A percentile compares a stretch with the other conserved stretches of the same genome.
Conservation (phyloP, 2,888 invertebrate genomes). For the Epistrophe eligans region DNA sequence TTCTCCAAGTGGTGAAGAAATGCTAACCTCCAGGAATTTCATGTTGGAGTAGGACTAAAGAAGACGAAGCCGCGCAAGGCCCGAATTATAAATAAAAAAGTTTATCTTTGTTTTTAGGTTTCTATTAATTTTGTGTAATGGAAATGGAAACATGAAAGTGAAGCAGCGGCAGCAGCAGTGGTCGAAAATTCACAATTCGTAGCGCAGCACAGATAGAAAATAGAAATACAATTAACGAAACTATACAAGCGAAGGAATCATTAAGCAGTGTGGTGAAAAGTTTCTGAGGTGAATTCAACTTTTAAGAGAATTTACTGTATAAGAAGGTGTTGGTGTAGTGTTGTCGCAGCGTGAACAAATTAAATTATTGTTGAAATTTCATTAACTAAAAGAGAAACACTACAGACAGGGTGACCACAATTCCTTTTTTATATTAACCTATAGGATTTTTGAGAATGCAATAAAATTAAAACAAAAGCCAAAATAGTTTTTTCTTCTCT, state of each 20-base stretch:
- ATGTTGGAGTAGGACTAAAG: slow-evolving; percentile 65
- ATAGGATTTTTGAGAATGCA: too few species aligned
- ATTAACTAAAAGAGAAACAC: not conserved
- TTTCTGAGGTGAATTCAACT: not conserved
- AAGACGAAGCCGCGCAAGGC: slow-evolving; percentile 27
- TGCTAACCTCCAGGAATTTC: slow-evolving; percentile 70
- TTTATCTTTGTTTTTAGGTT: slow-evolving; percentile 35
- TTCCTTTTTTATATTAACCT: not conserved
- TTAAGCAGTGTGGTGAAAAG: not conserved
- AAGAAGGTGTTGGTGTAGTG: not conserved
- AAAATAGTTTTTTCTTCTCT: too few species aligned
- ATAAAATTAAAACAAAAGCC: too few species aligned
- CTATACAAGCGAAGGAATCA: not conserved
- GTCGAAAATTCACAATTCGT: not conserved
- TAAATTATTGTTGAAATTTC: not conserved
- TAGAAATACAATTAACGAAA: slow-evolving; percentile 7
- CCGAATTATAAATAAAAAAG: slow-evolving; percentile 57
- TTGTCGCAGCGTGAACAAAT: not conserved
- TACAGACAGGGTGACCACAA: not conserved
- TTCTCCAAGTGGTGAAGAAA: slow-evolving; percentile 36
- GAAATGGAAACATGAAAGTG: slow-evolving; percentile 16
- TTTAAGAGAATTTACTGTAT: not conserved
- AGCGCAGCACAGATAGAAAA: not conserved
- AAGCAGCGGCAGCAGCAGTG: not conserved
- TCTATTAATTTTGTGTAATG: slow-evolving; percentile 43